Evolutionary conservation across 2,113 vertebrate genomes (phyloP).

Genomic region (Loxodonta africana): DNA sequence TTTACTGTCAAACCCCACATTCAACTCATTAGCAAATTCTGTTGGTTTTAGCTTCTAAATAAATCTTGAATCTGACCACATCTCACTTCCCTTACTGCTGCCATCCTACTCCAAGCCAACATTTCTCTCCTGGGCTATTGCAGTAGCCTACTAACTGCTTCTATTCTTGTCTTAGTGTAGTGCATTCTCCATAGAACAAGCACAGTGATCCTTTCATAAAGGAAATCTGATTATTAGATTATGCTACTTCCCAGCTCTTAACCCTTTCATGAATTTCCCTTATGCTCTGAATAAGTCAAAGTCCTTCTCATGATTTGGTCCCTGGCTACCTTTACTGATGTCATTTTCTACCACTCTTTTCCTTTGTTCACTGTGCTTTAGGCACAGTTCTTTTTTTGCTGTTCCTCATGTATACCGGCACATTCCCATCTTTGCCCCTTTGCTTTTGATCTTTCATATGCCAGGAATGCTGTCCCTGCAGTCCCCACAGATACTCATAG

Average conservation of each 20-base stretch:
- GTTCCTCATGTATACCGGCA: background rate
- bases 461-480: background rate
- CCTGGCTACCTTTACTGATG: background rate
- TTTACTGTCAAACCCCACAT: background rate
- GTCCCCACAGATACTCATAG: background rate
- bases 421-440: background rate
- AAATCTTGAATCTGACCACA: background rate
- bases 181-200: conserved; percentile 26
- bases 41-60: background rate
- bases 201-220: conserved; percentile 1
- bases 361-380: background rate
- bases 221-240: background rate
- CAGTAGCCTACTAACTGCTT: background rate
- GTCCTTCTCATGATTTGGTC: background rate
- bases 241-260: background rate
- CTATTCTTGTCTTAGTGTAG: background rate
- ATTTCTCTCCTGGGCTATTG: background rate
- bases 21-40: background rate
- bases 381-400: background rate
- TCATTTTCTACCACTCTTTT: background rate
- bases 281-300: conserved; percentile 36
- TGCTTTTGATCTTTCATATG: background rate
- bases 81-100: background rate
- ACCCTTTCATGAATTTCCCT: background rate
- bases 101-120: background rate